These are phyloP conservation scores for Magallana ariakensis DNA, from an alignment of 1,140 invertebrate species.

Conservation along the genomic window DNA sequence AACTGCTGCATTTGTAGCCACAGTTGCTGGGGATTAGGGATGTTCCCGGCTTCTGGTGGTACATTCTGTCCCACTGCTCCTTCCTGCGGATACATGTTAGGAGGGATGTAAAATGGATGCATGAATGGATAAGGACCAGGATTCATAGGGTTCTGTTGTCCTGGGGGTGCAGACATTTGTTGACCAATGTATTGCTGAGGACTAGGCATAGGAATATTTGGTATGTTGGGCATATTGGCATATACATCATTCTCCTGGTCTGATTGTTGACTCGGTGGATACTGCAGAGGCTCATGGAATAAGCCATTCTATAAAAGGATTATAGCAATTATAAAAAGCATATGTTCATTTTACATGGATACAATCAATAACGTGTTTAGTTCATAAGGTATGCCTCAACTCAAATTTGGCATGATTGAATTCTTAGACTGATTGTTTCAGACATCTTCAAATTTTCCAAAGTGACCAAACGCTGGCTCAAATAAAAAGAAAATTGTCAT, in stretches of 20 bases:
- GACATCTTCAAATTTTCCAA: too few relatives aligned
- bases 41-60: not conserved
- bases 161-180: not conserved
- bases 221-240: not conserved
- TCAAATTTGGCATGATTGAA: too few relatives aligned
- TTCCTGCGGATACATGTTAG: not conserved
- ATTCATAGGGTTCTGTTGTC: conserved; percentile 5
- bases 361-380: too few relatives aligned
- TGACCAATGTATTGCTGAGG: not conserved
- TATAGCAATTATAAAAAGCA: not conserved
- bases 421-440: too few relatives aligned
- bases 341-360: not conserved
- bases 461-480: too few relatives aligned
- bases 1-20: not conserved
- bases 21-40: not conserved
- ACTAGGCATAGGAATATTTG: not conserved
- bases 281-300: not conserved
- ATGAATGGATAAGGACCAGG: not conserved
- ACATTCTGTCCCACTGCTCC: not conserved
- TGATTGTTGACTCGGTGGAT: not conserved
- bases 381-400: too few relatives aligned
- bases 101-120: not conserved
- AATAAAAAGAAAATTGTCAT: too few relatives aligned
- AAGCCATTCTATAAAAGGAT: not conserved
- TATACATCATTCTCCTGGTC: not conserved